Evolutionary conservation across 1,140 invertebrate species (phyloP), one percentile per base, ranked within the genome.

Genomic region (Leucophenga varia): DNA sequence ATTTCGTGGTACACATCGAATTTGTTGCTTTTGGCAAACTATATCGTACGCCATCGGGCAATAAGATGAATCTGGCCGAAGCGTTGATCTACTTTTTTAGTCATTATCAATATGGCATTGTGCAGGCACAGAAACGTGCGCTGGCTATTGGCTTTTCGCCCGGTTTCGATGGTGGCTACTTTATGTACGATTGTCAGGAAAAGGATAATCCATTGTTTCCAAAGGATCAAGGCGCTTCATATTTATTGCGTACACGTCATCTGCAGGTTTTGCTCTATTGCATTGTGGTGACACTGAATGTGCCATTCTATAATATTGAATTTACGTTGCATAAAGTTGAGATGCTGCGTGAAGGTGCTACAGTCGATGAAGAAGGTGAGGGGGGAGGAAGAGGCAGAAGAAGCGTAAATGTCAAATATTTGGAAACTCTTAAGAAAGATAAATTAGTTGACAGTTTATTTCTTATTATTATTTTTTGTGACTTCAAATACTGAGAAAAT

Each of bases 131-230:
- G 1, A 77, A 72, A 22, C 78, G 79, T 42, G 78, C 80, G 37
- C 61, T 83, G 37, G 80, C 80, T 9, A 83, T 84, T 55, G 82
- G 82, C 1, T 82, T 77, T 57, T 59, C 65, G 28, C 60, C 64
- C 7, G 64, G 69, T 0, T 53, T 57, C 38, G 76, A 77, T 19
- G 58, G 57, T 3, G 82, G 82, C 7, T 84, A 83, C 55, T 84
- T 82, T 51, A 80, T 84, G 81, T 84, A 79, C 58, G 82, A 84
- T 52, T 82, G 80, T 52, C 80, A 83, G 63, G 78, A 79, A 43
- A 76, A 77, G 57, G 82, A 82, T 19, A 72, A 75, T 13, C 82
- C 82, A 0, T 68, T 84, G 58, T 84, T 82, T 65, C 72, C 77
- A 34, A 79, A 81, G 3, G 75, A 78, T 10, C 76, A 79, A 57